Evolutionary conservation across 2,113 vertebrate genomes (phyloP), one percentile per base, ranked within the genome.

Genomic region (Solea solea): DNA sequence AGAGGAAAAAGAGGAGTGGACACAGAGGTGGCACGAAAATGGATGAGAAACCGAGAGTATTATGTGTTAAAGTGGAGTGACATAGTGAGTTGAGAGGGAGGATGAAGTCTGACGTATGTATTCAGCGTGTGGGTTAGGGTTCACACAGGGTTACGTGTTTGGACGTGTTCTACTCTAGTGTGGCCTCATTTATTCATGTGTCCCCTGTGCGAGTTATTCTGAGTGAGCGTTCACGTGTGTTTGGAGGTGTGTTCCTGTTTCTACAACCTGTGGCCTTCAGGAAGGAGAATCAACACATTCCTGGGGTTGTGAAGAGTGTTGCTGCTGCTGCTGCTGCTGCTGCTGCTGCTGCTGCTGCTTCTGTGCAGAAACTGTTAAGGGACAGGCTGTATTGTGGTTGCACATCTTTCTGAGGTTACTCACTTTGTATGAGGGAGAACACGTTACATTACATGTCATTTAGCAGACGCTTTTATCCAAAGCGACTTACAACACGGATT

Each of bases 191-290:
- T 11, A 3, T 57, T 11, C 13, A 3, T 54, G 41, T 40, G 58
- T 53, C 28, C 5, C 21, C 21, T 21, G 21, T 14, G 2, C 16
- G 25, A 45, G 12, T 21, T 21, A 21, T 21, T 21, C 1, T 21
- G 21, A 21, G 21, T 21, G 21, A 21, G 21, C 21, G 21, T 1
- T 21, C 21, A 21, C 27, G 62, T 69, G 66, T 13, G 34, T 14
- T n/a, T 39, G 25, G 4, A 51, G n/a, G 41, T 57, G 69, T 67
- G 51, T 60, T 73, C 60, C 59, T 70, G 63, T 21, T 21, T 21
- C 21, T 45, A 25, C 14, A 0, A 21, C 4, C 42, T 28, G 69
- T 77, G 69, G 72, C 86, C 86, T 86, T 83, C 69, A 78, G 67
- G 64, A 70, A 49, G 28, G 42, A 59, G 8, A 80, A 76, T 67